Evolutionary conservation across 2,888 invertebrate species (phyloP), one percentile per base, ranked within the genome.

Genomic region (Luperina testacea): DNA sequence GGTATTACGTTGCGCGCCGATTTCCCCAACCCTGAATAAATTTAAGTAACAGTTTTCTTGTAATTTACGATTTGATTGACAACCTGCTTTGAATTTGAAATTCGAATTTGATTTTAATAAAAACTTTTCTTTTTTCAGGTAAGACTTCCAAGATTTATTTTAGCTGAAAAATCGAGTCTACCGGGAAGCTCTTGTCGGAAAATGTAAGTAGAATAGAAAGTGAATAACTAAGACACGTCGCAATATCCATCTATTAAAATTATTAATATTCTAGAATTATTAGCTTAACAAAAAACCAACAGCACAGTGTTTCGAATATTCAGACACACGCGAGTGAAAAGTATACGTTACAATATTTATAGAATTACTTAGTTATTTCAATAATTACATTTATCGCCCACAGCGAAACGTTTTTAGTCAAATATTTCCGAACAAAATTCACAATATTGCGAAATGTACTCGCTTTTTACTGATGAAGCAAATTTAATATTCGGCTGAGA

Each of bases 401-500:
- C 81, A 78, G 72, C 73, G 77, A 76, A 82, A 78, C 75, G 78
- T 83, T 86, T 87, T 90, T 83, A 83, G 86, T 80, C 65, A 78
- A 88, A 88, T 87, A 90, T 90, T 87, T 90, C 85, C 83, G 88
- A 86, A 91, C 91, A 92, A 92, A 93, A 92, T 93, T 95, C 94
- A 93, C 92, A 94, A 95, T 94, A 94, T 94, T 95, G 91, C 91
- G 93, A 93, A 92, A 92, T 88, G 77, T 85, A 92, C 90, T 91
- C 90, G 87, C 91, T 91, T 92, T 92, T 90, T 90, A 90, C 92
- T 94, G 94, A 94, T 94, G 93, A 92, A 91, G 92, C 93, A 94
- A 95, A 95, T 96, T 95, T 95, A 96, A 96, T 96, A 95, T 95
- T 94, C 94, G 92, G 87, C 88, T 91, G 92, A 91, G 92, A 91